Percentiles rank a stretch among this genome's conserved stretches.
These are phyloP conservation scores for Bimastos eiseni DNA, from an alignment of 2,888 invertebrate genomes.

Conservation along the genomic window DNA sequence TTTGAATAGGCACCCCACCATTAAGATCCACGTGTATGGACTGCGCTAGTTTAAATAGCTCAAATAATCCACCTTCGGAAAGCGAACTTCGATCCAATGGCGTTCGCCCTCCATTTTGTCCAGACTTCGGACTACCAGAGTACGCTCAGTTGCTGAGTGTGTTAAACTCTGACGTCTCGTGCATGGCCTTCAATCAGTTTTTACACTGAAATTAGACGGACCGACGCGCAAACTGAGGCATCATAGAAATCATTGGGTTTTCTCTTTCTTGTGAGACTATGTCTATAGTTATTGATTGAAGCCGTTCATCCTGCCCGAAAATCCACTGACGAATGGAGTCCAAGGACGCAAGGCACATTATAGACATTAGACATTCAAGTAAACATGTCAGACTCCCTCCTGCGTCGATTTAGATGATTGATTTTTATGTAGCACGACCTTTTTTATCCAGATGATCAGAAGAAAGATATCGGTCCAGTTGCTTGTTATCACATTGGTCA, in stretches of 20 bases:
- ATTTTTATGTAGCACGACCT: background rate
- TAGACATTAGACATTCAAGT: background rate
- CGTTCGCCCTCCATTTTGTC: too few species aligned
- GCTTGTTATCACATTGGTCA: constrained; percentile 10
- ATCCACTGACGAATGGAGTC: background rate
- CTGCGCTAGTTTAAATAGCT: too few species aligned
- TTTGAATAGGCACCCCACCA: too few species aligned
- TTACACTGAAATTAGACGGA: background rate
- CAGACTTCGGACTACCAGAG: too few species aligned
- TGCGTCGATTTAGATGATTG: background rate
- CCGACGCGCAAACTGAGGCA: background rate
- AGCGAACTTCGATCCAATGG: too few species aligned
- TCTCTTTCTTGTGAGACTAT: background rate
- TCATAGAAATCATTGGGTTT: background rate
- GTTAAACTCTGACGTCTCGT: too few species aligned
- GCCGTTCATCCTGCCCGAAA: background rate
- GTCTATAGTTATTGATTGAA: background rate
- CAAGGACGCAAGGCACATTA: background rate
- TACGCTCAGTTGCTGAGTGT: too few species aligned
- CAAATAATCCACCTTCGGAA: too few species aligned
- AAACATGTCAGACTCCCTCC: background rate
- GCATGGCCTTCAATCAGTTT: too few species aligned
- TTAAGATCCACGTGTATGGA: too few species aligned
- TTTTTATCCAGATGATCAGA: background rate
- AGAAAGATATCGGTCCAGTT: background rate